Evolutionary conservation across 1,140 invertebrate genomes (phyloP), one percentile per base, ranked within the genome.

Genomic region (Zaprionus inermis): DNA sequence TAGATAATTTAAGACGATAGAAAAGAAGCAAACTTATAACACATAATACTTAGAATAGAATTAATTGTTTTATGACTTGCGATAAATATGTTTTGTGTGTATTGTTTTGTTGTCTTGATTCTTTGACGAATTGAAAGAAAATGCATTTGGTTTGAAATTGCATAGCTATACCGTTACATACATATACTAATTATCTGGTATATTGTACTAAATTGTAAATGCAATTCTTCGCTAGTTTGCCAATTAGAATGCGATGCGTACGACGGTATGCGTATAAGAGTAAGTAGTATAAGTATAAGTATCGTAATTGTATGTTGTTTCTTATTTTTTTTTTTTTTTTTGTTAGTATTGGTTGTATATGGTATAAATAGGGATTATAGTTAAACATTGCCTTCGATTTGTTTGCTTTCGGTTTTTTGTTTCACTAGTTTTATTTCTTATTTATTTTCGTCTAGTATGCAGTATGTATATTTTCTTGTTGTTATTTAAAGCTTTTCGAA

Each of bases 111-210:
- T 46, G 3, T 20, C 9, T 46, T 46, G 41, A 18, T 46, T 46
- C 16, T 6, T 46, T 46, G n/a, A 18, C 14, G 7, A 63, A 16
- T 36, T 36, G 46, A 58, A 22, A 28, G 20, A 36, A 54, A 59
- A 60, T 73, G 57, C 51, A 49, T 65, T 66, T 57, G 32, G 61
- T 66, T 58, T 36, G 20, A 71, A 64, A 68, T 68, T 72, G 70
- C 70, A 60, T 18, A 36, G 11, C 51, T 32, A 60, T 32, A 18
- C 5, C 18, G 18, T 36, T 32, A 44, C 38, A n/a, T 38, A 38
- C n/a, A 38, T 65, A n/a, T n/a, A n/a, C n/a, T 3, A 28, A 28
- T 28, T 28, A 5, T 5, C 3, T 28, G 24, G 16, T 55, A 22
- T 61, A 55, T 30, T 57, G 44, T 41, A 51, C 54, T 52, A 34